Evolutionary conservation across 2,888 invertebrate species (phyloP), one percentile per base, ranked within the genome.

Genomic region (Acrobeloides nanus): DNA sequence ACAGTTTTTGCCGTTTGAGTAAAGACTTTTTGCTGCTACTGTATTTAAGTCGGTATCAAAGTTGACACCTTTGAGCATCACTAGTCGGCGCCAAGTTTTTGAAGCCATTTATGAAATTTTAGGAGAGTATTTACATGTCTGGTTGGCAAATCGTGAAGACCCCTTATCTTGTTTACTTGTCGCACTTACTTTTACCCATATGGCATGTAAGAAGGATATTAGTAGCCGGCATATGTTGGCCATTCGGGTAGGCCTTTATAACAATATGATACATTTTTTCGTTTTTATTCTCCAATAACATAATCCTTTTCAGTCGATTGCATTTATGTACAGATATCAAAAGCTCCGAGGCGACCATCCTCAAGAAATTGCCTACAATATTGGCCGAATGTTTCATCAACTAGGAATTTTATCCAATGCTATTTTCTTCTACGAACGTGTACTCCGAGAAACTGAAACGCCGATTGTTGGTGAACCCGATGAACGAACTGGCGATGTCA

Each of bases 191-290:
- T 70, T 70, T 46, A 62, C 59, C 4, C 70, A 70, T 47, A 70
- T 70, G 64, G 53, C 71, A 0, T 68, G 66, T 52, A 71, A 71
- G 42, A 70, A 68, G 51, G 69, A 70, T 46, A 59, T 70, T 26
- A 63, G 62, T 26, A 61, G 60, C 41, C 29, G 66, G 12, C 70
- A 70, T 46, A 56, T 70, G 52, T 52, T 70, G 6, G 57, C 62
- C 6, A 38, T 64, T 7, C 42, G 68, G 32, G 66, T 64, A 8
- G 18, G 48, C 43, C 24, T 12, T 12, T 24, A 5, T 1, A n/a
- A n/a, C n/a, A n/a, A n/a, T n/a, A n/a, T n/a, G n/a, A n/a, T n/a
- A n/a, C n/a, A n/a, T n/a, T n/a, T n/a, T n/a, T n/a, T n/a, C n/a
- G n/a, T n/a, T 34, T 17, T 33, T 35, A 27, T 54, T 23, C 8